These are phyloP conservation scores for Venustaconcha ellipsiformis DNA, from an alignment of 1,140 invertebrate species.

Conservation along the genomic window DNA sequence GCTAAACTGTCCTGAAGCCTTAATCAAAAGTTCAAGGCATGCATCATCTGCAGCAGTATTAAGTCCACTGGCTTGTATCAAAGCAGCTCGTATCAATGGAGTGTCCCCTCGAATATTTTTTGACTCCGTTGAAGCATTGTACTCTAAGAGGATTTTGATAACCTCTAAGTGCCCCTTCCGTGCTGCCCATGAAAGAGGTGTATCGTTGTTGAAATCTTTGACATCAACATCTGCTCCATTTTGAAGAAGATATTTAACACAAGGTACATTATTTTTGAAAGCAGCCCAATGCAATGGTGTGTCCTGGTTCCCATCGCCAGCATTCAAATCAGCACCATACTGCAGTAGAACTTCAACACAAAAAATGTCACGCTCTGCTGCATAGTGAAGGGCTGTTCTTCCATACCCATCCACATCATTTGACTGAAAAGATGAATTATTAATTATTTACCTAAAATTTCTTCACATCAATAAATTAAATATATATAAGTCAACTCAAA, in stretches of 20 bases:
- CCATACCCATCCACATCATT: constrained; percentile 64
- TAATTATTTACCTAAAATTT: too few relatives aligned
- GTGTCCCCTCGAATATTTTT: constrained; percentile 43
- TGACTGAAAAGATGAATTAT: constrained; percentile 35
- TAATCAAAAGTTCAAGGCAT: constrained; percentile 56
- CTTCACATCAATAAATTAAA: too few relatives aligned
- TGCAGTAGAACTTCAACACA: constrained; percentile 56
- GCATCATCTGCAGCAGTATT: constrained; percentile 57
- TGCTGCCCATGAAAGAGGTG: constrained; percentile 83
- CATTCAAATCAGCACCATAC: constrained; percentile 57
- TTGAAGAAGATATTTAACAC: constrained; percentile 68
- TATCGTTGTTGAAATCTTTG: constrained; percentile 68
- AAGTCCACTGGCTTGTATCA: constrained; percentile 56
- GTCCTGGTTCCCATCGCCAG: constrained; percentile 56
- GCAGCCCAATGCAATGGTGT: constrained; percentile 67
- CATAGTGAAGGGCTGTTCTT: constrained; percentile 63
- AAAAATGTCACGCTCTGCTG: constrained; percentile 57
- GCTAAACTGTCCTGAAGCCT: constrained; percentile 57
- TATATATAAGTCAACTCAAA: too few relatives aligned
- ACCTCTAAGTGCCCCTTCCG: constrained; percentile 90
- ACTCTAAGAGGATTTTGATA: constrained; percentile 84
- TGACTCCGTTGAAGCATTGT: constrained; percentile 72
- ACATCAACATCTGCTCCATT: constrained; percentile 68
- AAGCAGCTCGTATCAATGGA: constrained; percentile 49
- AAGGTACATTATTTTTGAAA: constrained; percentile 59